Evolutionary conservation across 1,140 invertebrate species (phyloP), one percentile per base, ranked within the genome.

Genomic region (Drosophila takahashii): DNA sequence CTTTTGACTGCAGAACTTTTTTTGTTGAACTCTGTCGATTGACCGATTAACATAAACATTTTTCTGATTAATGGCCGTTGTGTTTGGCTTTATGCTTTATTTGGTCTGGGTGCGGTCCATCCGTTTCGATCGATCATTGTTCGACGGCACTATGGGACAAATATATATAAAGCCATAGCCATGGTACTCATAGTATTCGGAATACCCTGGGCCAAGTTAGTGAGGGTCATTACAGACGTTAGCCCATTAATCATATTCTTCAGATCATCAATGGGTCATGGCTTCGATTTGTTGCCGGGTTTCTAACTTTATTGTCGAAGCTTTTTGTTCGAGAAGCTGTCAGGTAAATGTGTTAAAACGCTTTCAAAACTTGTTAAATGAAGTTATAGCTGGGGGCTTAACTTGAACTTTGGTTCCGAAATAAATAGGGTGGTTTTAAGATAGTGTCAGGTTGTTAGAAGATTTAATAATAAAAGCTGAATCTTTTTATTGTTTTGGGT

Each of bases 61-160:
- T 57, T 39, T 11, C 65, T 70, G 64, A 70, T 70, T 70, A 70
- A 70, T 70, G 67, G 65, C 34, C 34, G 29, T 15, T 48, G 48
- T 18, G 48, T 51, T 51, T 51, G 36, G 48, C 50, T 37, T 36
- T 34, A 42, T 26, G 42, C 81, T 78, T 75, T 50, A 69, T 60
- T 8, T 29, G 62, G 60, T 56, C 60, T 72, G 74, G 50, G 41
- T 44, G 51, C 76, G 80, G 80, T 62, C 62, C 45, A 50, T 66
- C 36, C 45, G 58, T 29, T 27, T 44, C 75, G 75, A 81, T 81
- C 69, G 80, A 79, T 79, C 76, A 66, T 70, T 84, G 76, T 75
- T 61, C 59, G 70, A 70, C 32, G 61, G 45, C 8, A 29, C 58
- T 67, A 64, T 47, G 61, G 65, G 77, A 79, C 74, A 79, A 34